Conservation (phyloP, 2,797 vertebrate species). For the Anas georgica region DNA sequence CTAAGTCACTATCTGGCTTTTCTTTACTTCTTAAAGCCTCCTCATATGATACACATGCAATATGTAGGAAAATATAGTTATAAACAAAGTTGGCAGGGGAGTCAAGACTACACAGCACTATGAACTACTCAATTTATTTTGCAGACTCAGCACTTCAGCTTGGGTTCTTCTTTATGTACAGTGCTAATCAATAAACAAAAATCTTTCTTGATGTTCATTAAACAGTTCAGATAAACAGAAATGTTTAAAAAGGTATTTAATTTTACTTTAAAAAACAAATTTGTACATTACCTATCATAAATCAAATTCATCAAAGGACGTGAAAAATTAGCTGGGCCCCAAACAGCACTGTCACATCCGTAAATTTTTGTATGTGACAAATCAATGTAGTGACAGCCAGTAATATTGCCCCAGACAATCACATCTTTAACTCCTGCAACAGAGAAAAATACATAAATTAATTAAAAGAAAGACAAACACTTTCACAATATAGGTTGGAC, state of each 20-base stretch:
- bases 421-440: conserved; percentile 86
- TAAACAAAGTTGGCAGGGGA: neutral
- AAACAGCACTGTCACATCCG: conserved; percentile 81
- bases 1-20: neutral
- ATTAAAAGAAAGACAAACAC: neutral
- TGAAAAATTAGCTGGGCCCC: conserved; percentile 83
- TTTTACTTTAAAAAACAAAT: conserved; percentile 7
- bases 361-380: conserved; percentile 86
- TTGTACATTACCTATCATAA: conserved; percentile 81
- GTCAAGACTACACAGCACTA: neutral
- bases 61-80: neutral
- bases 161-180: neutral
- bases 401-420: conserved; percentile 92
- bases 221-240: neutral
- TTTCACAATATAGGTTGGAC: neutral
- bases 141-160: neutral
- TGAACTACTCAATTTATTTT: neutral
- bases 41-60: neutral
- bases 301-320: conserved; percentile 78
- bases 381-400: conserved; percentile 85
- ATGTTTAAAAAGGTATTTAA: neutral
- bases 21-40: neutral
- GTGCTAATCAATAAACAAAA: neutral
- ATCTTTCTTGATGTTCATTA: neutral
- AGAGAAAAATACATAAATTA: conserved; percentile 25